A percentile compares a stretch with the other conserved stretches of the same genome.
These are phyloP conservation scores for Ciconia boyciana DNA, from an alignment of 2,113 vertebrate genomes.

Conservation along the genomic window DNA sequence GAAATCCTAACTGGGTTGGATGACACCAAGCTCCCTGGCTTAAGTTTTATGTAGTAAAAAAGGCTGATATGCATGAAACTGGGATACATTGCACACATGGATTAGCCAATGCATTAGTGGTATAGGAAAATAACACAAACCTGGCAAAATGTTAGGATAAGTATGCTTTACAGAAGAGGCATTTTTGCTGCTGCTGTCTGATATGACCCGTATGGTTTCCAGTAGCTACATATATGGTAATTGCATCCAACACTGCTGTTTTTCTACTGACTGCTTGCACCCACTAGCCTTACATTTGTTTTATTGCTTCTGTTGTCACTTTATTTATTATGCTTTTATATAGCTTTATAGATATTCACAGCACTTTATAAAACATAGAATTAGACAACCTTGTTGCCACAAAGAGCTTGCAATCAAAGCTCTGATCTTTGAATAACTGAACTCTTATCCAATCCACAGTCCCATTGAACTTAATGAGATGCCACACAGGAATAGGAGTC, in stretches of 20 bases:
- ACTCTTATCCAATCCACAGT: background rate
- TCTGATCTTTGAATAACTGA: background rate
- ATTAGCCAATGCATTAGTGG: background rate
- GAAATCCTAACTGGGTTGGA: background rate
- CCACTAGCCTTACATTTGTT: background rate
- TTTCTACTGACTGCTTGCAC: background rate
- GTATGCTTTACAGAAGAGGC: background rate
- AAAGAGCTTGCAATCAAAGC: background rate
- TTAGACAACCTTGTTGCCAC: background rate
- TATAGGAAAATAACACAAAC: background rate
- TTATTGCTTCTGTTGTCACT: conserved; percentile 22
- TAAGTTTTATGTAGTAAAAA: background rate
- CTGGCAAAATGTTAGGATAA: background rate
- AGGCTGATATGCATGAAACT: background rate
- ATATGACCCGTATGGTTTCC: background rate
- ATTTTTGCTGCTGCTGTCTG: background rate
- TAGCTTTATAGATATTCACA: background rate
- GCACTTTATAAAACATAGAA: background rate
- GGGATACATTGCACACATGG: background rate
- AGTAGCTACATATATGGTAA: background rate
- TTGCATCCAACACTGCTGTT: background rate
- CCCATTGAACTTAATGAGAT: background rate
- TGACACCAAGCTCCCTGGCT: background rate
- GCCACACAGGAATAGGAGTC: background rate
- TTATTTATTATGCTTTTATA: conserved; percentile 1